Conservation (phyloP, 2,888 invertebrate genomes). For the Biston betularia region DNA sequence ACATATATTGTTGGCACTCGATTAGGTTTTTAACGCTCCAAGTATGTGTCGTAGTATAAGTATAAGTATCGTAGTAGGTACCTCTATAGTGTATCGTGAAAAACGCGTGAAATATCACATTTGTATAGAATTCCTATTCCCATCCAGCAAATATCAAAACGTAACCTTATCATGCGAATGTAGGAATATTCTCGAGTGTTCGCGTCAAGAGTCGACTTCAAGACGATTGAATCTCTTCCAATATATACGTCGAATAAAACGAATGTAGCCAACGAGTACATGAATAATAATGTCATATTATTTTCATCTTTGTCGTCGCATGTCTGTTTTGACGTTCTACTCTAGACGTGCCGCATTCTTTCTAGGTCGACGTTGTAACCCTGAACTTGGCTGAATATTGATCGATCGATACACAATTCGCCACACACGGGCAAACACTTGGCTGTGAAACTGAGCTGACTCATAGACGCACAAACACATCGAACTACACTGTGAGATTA, state of each 20-base stretch:
- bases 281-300: constrained; percentile 13
- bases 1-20: background rate
- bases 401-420: constrained; percentile 30
- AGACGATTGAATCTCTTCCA: constrained; percentile 19
- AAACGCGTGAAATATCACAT: constrained; percentile 3
- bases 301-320: constrained; percentile 12
- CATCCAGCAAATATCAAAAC: constrained; percentile 18
- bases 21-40: constrained; percentile 4
- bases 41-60: too few relatives aligned
- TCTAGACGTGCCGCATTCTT: constrained; percentile 27
- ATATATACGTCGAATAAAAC: constrained; percentile 17
- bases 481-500: background rate
- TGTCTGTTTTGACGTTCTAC: constrained; percentile 10
- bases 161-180: constrained; percentile 21
- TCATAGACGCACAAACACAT: constrained; percentile 4
- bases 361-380: constrained; percentile 33
- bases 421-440: constrained; percentile 21
- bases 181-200: constrained; percentile 16
- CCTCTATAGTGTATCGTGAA: too few relatives aligned
- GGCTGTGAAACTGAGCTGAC: constrained; percentile 14
- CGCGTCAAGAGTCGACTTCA: constrained; percentile 6
- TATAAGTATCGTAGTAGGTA: background rate
- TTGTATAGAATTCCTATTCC: background rate
- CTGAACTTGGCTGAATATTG: constrained; percentile 36
- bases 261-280: constrained; percentile 8